phyloP scores from a whole-genome alignment of 2,113 vertebrate species.

The Phalacrocorax brasilianus region DNA sequence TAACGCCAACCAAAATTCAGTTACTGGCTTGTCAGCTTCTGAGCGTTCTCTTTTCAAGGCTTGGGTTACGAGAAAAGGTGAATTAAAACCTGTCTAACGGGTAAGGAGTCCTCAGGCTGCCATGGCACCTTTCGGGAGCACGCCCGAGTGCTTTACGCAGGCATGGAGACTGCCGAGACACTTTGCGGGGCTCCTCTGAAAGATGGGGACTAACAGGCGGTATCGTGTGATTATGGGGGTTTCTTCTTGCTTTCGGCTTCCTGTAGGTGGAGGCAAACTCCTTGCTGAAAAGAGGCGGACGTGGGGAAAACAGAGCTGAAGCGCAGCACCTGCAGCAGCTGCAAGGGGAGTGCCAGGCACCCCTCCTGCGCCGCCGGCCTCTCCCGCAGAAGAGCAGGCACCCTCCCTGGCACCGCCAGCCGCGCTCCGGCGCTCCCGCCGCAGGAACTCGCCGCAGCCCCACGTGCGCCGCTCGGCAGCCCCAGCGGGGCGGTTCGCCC shows the following conservation, averaged over 20 bases:
- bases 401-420: not conserved
- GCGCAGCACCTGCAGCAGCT: not conserved
- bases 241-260: constrained; percentile 51
- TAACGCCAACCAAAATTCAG: not conserved
- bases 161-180: not conserved
- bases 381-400: not conserved
- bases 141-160: fast-evolving
- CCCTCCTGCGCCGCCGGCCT: not conserved
- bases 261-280: constrained; percentile 81
- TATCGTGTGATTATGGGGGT: fast-evolving
- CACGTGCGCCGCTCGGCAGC: fast-evolving
- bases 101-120: not conserved
- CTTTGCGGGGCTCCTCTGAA: not conserved
- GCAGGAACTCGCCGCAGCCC: not conserved
- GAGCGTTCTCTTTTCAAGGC: fast-evolving
- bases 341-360: not conserved
- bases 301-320: not conserved
- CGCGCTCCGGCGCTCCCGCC: not conserved
- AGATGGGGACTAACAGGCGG: not conserved
- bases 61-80: not conserved
- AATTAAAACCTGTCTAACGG: not conserved
- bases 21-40: not conserved
- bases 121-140: not conserved
- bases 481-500: not conserved
- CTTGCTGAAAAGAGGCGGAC: constrained; percentile 48